Evolutionary conservation across 1,140 invertebrate genomes (phyloP).

Genomic region (Metopolophium dirhodum): DNA sequence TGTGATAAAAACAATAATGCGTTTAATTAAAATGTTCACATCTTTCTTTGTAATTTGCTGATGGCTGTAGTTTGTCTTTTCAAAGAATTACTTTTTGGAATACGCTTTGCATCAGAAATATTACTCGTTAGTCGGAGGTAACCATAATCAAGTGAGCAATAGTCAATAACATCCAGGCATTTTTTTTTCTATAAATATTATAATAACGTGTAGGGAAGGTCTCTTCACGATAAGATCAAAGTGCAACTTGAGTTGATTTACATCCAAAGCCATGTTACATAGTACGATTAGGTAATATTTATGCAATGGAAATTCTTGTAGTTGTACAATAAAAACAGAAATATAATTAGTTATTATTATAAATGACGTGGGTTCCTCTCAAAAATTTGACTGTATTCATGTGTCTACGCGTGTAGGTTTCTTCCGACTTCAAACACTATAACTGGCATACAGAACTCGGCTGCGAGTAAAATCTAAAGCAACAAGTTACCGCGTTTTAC

Average conservation of each 20-base stretch:
- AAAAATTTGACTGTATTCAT: background rate
- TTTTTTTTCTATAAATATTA: background rate
- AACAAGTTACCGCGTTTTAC: background rate
- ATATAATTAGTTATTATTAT: background rate
- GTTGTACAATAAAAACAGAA: background rate
- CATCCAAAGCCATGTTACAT: background rate
- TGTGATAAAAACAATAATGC: background rate
- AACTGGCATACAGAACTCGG: background rate
- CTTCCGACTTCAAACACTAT: background rate
- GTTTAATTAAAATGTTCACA: background rate
- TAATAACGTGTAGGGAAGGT: background rate
- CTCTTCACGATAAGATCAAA: background rate
- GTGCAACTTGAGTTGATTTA: background rate
- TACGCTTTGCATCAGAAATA: background rate
- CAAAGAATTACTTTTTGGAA: background rate
- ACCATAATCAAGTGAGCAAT: background rate
- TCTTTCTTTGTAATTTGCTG: background rate
- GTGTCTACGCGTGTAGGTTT: background rate
- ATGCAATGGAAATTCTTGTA: constrained; percentile 16
- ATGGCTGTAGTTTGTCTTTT: background rate
- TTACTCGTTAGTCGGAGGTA: background rate
- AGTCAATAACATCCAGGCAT: background rate
- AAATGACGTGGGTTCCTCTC: background rate
- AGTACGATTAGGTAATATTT: constrained; percentile 28
- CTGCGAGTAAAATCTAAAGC: background rate